Conservation (phyloP, 2,888 invertebrate species). For the Hololepta plana region DNA sequence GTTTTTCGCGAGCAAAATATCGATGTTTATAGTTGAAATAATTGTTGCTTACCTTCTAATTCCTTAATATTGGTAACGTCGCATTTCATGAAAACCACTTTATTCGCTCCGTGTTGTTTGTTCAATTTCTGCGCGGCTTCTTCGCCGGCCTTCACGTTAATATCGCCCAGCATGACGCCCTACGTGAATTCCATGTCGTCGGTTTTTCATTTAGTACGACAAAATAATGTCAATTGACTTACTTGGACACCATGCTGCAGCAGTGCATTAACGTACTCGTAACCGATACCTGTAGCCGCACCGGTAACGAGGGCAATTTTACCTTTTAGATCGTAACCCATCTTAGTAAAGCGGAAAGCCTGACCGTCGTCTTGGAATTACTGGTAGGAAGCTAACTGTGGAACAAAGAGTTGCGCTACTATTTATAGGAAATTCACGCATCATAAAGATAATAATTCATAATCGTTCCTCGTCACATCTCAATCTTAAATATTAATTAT, state of each 20-base stretch:
- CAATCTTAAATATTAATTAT: no score
- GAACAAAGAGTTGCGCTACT: no score
- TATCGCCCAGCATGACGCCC: constrained; percentile 8
- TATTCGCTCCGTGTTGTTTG: constrained; percentile 6
- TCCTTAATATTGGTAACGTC: constrained; percentile 9
- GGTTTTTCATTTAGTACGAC: not conserved
- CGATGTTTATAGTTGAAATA: no score
- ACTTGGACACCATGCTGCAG: constrained; percentile 27
- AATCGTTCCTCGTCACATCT: no score
- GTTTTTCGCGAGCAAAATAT: no score
- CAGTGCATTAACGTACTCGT: constrained; percentile 27
- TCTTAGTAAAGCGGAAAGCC: no score
- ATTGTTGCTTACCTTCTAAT: constrained; percentile 9
- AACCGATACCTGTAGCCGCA: constrained; percentile 34
- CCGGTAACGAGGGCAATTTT: constrained; percentile 30
- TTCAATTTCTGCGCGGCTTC: constrained; percentile 4
- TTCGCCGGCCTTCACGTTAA: constrained; percentile 7
- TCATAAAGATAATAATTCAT: no score
- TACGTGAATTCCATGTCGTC: constrained; percentile 1
- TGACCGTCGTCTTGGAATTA: no score
- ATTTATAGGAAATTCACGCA: no score
- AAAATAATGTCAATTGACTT: constrained; percentile 7
- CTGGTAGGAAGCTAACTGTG: no score
- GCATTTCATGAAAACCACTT: constrained; percentile 6
- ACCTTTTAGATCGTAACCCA: constrained; percentile 12